These are phyloP conservation scores for Latheticus oryzae DNA, from an alignment of 2,888 invertebrate genomes.

Conservation along the genomic window DNA sequence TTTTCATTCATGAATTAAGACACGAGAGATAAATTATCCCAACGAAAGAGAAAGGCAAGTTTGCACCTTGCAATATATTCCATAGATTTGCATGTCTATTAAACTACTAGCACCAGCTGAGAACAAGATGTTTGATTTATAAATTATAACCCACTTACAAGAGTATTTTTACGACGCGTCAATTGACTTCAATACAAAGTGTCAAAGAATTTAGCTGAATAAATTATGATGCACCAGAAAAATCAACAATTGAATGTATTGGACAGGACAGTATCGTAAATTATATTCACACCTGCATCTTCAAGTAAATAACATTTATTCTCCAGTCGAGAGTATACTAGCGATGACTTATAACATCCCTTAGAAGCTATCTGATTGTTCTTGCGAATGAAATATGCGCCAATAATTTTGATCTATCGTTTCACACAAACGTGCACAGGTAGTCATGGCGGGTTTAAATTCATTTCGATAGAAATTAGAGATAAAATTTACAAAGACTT, in stretches of 20 bases:
- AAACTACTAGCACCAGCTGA: slow-evolving; percentile 42
- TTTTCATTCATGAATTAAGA: slow-evolving; percentile 49
- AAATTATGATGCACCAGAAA: slow-evolving; percentile 1
- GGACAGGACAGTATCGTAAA: slow-evolving; percentile 15
- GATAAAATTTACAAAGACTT: slow-evolving; percentile 33
- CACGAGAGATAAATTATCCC: slow-evolving; percentile 45
- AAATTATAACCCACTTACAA: slow-evolving; percentile 40
- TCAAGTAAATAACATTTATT: slow-evolving; percentile 23
- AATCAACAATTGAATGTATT: not conserved
- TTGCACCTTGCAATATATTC: slow-evolving; percentile 48
- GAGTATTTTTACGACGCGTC: slow-evolving; percentile 4
- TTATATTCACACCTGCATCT: slow-evolving; percentile 29
- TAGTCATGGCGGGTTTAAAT: slow-evolving; percentile 25
- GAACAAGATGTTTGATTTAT: slow-evolving; percentile 42
- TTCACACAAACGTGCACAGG: slow-evolving; percentile 21
- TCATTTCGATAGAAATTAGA: slow-evolving; percentile 29
- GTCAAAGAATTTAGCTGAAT: slow-evolving; percentile 2
- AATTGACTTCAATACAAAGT: slow-evolving; percentile 5
- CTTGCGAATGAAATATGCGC: slow-evolving; percentile 36
- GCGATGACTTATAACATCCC: slow-evolving; percentile 32
- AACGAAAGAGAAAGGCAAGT: slow-evolving; percentile 45
- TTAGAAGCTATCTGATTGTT: slow-evolving; percentile 33
- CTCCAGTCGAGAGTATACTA: slow-evolving; percentile 9
- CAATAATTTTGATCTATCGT: slow-evolving; percentile 38
- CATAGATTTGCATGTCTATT: slow-evolving; percentile 43